Percentiles rank a stretch among this genome's conserved stretches.
Evolutionary conservation across 2,113 vertebrate genomes (phyloP).

Genomic region (Notarius lentiginosus): DNA sequence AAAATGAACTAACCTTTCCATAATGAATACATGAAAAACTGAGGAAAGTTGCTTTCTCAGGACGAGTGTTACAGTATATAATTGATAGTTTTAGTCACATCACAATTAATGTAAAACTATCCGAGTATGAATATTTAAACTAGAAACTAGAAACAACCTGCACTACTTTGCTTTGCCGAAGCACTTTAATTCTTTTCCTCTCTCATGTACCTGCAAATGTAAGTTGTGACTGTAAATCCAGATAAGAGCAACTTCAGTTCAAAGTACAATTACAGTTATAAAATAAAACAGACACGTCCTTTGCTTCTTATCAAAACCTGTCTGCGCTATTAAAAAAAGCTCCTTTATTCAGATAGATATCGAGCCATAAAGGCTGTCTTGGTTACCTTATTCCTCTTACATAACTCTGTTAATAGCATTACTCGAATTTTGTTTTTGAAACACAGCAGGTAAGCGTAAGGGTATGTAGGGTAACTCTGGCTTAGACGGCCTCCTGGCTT

Average conservation of each 20-base stretch:
- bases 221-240: conserved; percentile 4
- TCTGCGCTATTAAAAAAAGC: neutral
- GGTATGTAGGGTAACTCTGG: neutral
- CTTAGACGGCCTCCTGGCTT: conserved; percentile 13
- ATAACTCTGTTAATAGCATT: neutral
- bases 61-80: neutral
- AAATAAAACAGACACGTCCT: conserved; percentile 6
- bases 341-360: neutral
- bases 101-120: neutral
- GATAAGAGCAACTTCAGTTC: conserved; percentile 29
- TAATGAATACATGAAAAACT: neutral
- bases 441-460: neutral
- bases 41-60: neutral
- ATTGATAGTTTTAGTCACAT: neutral
- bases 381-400: neutral
- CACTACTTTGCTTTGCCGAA: neutral
- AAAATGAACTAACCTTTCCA: neutral
- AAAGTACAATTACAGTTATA: conserved; percentile 36
- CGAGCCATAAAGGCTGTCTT: neutral
- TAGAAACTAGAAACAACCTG: neutral
- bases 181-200: neutral
- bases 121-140: neutral
- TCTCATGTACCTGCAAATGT: neutral
- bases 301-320: neutral
- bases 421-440: neutral